Conservation (phyloP, 2,113 vertebrate genomes). For the Tonatia bakeri region DNA sequence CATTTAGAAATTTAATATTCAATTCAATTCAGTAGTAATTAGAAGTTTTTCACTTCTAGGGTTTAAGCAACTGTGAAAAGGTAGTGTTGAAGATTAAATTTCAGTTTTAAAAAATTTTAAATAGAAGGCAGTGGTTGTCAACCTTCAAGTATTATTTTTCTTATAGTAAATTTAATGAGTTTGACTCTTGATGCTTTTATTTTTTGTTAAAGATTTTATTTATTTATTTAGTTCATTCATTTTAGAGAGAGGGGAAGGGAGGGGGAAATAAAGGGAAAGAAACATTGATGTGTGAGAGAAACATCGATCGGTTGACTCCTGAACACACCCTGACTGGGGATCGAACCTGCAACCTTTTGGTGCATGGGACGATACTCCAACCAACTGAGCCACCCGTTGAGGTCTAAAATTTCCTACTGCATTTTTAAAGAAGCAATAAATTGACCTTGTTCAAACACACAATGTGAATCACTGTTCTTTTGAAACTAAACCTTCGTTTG, state of each 20-base stretch:
- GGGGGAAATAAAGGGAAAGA: too few relatives aligned
- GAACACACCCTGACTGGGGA: too few relatives aligned
- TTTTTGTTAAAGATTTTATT: too few relatives aligned
- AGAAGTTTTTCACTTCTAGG: background rate
- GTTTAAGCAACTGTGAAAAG: background rate
- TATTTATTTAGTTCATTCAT: too few relatives aligned
- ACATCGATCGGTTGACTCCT: too few relatives aligned
- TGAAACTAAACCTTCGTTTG: constrained; percentile 30
- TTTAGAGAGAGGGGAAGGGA: too few relatives aligned
- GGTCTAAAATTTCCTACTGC: background rate
- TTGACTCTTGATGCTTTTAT: background rate
- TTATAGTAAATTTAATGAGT: background rate
- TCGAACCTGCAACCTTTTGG: too few relatives aligned
- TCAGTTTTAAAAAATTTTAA: background rate
- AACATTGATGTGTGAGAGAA: too few relatives aligned
- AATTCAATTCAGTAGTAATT: background rate
- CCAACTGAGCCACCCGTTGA: background rate
- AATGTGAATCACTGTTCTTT: constrained; percentile 24
- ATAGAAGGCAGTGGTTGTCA: background rate
- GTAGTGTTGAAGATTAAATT: background rate
- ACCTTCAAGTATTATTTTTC: background rate
- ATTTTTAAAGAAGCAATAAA: background rate
- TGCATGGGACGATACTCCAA: background rate
- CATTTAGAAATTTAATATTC: background rate
- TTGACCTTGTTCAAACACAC: background rate